These are phyloP conservation scores for Pachliopta kotzebuea DNA, from an alignment of 2,888 invertebrate genomes.

Conservation along the genomic window DNA sequence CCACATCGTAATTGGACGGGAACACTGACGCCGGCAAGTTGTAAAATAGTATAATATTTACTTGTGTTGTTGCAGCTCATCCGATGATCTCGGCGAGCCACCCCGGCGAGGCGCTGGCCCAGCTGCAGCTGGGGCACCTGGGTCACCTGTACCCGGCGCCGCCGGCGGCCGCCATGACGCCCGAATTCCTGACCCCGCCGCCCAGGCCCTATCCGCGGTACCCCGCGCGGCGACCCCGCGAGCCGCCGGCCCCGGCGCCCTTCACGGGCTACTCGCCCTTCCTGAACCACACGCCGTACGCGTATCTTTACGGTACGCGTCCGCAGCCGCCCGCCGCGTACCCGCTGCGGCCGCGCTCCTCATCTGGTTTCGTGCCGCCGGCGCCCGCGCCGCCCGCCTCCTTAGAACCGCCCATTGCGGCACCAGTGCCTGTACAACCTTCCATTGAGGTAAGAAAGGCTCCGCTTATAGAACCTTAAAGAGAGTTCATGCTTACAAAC, in stretches of 20 bases:
- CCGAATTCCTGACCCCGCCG: conserved; percentile 84
- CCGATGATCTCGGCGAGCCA: conserved; percentile 85
- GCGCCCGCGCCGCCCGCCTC: conserved; percentile 66
- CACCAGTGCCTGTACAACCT: conserved; percentile 59
- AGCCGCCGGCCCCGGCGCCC: conserved; percentile 57
- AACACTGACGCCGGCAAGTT: no score
- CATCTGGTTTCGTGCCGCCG: conserved; percentile 70
- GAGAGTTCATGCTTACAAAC: background rate
- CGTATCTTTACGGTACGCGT: conserved; percentile 68
- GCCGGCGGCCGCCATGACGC: conserved; percentile 69
- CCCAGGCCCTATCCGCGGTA: conserved; percentile 82
- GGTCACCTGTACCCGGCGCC: conserved; percentile 78
- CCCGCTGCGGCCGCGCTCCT: conserved; percentile 63
- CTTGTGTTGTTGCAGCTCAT: conserved; percentile 62
- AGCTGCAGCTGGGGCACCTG: conserved; percentile 79
- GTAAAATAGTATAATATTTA: no score
- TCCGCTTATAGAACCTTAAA: background rate
- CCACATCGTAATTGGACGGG: no score
- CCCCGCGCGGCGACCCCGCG: conserved; percentile 61
- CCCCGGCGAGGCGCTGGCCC: conserved; percentile 83
- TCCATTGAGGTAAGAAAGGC: conserved; percentile 58
- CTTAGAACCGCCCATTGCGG: conserved; percentile 57
- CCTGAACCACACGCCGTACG: conserved; percentile 67
- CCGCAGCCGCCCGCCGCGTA: conserved; percentile 60
- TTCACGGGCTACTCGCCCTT: conserved; percentile 56